Percentiles rank a stretch among this genome's conserved stretches.
These are phyloP conservation scores for Lepidurus packardi DNA, from an alignment of 1,140 invertebrate species.

Conservation along the genomic window DNA sequence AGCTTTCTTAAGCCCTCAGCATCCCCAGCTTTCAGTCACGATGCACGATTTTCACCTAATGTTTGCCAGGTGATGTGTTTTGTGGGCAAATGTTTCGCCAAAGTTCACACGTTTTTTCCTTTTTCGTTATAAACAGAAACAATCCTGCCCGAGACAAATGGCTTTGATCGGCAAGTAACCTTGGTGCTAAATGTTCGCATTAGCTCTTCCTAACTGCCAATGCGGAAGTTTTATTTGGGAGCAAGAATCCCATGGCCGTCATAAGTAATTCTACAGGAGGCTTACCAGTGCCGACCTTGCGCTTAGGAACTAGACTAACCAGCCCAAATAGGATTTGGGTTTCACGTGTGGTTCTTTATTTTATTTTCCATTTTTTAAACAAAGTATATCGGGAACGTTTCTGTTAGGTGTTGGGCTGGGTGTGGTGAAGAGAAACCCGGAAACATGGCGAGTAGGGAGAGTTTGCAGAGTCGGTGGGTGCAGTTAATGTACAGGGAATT, in stretches of 20 bases:
- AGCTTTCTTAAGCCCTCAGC: neutral
- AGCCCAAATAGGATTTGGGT: neutral
- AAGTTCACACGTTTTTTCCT: too few relatives aligned
- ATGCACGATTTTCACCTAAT: neutral
- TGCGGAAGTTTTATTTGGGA: neutral
- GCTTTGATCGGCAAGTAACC: neutral
- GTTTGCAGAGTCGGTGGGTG: neutral
- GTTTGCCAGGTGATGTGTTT: neutral
- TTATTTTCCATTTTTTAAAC: neutral
- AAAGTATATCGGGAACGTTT: neutral
- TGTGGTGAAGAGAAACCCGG: constrained; percentile 12
- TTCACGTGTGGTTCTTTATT: neutral
- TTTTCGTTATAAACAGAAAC: too few relatives aligned
- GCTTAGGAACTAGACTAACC: neutral
- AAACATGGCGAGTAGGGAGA: neutral
- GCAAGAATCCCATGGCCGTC: neutral
- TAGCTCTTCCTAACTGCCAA: neutral
- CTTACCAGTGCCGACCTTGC: neutral
- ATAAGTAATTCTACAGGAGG: neutral
- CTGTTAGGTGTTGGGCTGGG: neutral
- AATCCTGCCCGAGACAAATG: neutral
- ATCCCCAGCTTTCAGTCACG: constrained; percentile 16
- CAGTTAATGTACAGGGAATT: neutral
- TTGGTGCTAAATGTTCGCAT: neutral
- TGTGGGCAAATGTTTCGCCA: too few relatives aligned